phyloP scores from a whole-genome alignment of 2,797 vertebrate genomes.

The Graptemys geographica region DNA sequence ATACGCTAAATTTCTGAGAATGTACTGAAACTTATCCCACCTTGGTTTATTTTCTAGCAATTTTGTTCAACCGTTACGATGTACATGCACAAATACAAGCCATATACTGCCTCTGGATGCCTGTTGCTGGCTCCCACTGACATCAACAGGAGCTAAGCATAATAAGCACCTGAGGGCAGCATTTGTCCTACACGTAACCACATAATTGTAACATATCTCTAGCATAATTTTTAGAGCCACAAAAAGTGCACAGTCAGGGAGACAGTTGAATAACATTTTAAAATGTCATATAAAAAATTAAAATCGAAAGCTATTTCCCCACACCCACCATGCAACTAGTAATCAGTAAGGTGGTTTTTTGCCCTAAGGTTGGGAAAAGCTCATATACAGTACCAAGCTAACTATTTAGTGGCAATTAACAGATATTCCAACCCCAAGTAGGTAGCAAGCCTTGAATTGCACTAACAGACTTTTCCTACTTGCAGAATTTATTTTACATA shows the following conservation, averaged over 20 bases:
- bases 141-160: rapidly evolving
- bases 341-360: background rate
- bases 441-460: too few relatives aligned
- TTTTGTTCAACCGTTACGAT: background rate
- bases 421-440: background rate
- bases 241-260: rapidly evolving
- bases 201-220: background rate
- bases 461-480: background rate
- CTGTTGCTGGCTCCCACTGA: background rate
- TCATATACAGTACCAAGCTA: background rate
- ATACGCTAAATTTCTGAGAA: background rate
- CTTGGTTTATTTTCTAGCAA: constrained; percentile 11
- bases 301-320: background rate
- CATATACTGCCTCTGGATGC: background rate
- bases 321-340: background rate
- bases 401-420: background rate
- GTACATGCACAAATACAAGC: background rate
- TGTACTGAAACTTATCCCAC: constrained; percentile 1
- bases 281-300: rapidly evolving
- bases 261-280: background rate
- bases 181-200: background rate
- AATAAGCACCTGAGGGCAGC: rapidly evolving
- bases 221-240: background rate
- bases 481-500: background rate
- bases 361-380: background rate